phyloP scores from a whole-genome alignment of 2,113 vertebrate genomes.

The Gallinago undulata region DNA sequence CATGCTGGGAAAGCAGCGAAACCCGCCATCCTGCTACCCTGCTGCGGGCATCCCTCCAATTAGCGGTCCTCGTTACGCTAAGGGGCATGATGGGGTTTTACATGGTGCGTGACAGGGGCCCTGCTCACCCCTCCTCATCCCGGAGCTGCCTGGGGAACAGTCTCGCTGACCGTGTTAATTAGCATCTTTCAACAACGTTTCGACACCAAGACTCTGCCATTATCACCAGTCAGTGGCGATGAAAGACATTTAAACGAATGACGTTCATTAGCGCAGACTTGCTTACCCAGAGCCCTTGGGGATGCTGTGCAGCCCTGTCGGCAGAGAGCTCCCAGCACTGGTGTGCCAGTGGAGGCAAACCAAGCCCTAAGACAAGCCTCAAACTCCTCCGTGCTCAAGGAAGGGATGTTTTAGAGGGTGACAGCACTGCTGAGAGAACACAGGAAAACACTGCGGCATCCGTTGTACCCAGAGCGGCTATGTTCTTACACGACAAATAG shows the following conservation, averaged over 20 bases:
- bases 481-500: not conserved
- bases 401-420: not conserved
- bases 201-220: accelerated
- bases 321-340: not conserved
- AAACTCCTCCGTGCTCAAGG: not conserved
- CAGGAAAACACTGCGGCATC: not conserved
- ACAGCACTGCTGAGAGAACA: not conserved
- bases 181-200: not conserved
- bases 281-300: not conserved
- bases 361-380: not conserved
- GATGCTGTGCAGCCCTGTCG: accelerated
- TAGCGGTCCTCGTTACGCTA: not conserved
- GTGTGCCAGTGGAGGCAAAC: not conserved
- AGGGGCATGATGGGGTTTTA: not conserved
- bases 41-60: not conserved
- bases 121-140: not conserved
- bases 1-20: not conserved
- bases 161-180: not conserved
- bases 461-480: accelerated
- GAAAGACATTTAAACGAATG: not conserved
- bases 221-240: not conserved
- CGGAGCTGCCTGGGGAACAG: not conserved
- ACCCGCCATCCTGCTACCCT: not conserved
- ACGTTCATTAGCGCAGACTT: not conserved
- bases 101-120: accelerated